A percentile compares a stretch with the other conserved stretches of the same genome.
phyloP scores from a whole-genome alignment of 2,113 vertebrate genomes.

The Neodontobutis hainanensis region DNA sequence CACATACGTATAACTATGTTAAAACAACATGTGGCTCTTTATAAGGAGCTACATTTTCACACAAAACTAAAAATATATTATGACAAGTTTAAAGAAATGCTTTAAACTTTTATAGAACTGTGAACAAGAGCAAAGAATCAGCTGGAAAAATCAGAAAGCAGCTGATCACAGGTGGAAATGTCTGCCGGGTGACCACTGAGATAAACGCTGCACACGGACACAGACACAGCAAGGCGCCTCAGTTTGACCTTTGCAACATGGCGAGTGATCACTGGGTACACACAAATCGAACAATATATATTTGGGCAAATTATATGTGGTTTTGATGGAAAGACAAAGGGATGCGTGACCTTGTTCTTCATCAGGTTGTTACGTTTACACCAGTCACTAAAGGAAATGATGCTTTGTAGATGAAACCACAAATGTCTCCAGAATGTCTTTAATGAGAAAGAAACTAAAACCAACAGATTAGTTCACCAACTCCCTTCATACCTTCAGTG shows the following conservation, averaged over 20 bases:
- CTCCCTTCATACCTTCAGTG: no score
- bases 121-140: neutral
- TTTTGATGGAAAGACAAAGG: neutral
- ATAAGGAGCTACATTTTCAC: no score
- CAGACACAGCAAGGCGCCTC: slow-evolving; percentile 13
- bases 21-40: no score
- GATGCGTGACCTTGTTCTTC: neutral
- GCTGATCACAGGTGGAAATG: neutral
- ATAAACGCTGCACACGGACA: slow-evolving; percentile 20
- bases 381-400: neutral
- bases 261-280: slow-evolving; percentile 13
- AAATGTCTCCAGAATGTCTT: no score
- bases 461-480: no score
- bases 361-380: neutral
- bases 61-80: no score
- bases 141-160: neutral
- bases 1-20: no score
- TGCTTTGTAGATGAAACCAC: neutral
- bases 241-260: slow-evolving; percentile 38
- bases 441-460: no score
- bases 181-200: slow-evolving; percentile 58
- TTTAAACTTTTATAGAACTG: neutral
- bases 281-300: neutral
- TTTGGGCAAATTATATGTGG: slow-evolving; percentile 8
- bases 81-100: no score